Evolutionary conservation across 2,113 vertebrate genomes (phyloP), one percentile per base, ranked within the genome.

Genomic region (Melanerpes formicivorus): DNA sequence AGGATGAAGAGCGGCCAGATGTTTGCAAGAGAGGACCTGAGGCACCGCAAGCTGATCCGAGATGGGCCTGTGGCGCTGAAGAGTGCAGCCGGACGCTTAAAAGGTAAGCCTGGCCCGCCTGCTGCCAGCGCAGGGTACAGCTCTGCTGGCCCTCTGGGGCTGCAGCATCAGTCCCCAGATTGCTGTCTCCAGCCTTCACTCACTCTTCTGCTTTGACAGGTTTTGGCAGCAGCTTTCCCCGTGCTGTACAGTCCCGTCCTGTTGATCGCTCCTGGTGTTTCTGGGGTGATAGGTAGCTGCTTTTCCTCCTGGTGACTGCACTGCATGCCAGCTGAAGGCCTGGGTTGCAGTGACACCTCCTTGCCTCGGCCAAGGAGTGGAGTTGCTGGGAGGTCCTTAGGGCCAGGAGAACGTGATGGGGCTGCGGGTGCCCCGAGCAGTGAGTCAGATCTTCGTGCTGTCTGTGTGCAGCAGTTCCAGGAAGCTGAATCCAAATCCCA

Each of bases 1-100:
- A 98, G 98, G 94, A 99, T 99, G 98, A 99, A 99, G 97, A 99
- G 98, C 1, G 99, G 99, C 2, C 99, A 99, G 97, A 99, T 99
- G 95, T 99, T 99, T 25, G 99, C 99, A 54, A 98, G 97, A 80
- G 98, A 99, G 95, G 99, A 99, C 75, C 93, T 99, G 91, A 97
- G 97, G 80, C 98, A 98, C 90, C 98, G 98, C 89, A 98, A 98
- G 66, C 98, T 99, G 60, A 95, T 99, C 84, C 98, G 99, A 11
- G 99, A 99, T 1, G 99, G 99, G 14, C 93, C 97, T 1, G 97
- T 99, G 64, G 99, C 98, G 88, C 96, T 99, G 52, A 99, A 98
- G 94, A 99, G 64, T 21, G 15, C 94, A 13, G 95, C 98, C 22
- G 99, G 98, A 2, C 96, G 99, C 44, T 88, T 99, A 46, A 99